Evolutionary conservation across 2,888 invertebrate genomes (phyloP).

Genomic region (Pardosa pseudoannulata): DNA sequence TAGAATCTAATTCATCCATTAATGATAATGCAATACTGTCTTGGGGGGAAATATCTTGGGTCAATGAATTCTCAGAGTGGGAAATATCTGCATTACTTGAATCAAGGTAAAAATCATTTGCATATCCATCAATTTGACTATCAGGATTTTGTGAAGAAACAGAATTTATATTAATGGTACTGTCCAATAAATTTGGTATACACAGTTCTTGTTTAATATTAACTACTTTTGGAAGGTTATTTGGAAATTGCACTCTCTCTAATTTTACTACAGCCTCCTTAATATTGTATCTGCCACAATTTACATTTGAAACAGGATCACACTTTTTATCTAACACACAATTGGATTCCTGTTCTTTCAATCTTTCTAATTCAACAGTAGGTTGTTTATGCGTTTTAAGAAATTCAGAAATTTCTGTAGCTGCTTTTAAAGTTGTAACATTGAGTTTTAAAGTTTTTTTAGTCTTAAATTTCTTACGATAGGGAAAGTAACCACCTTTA

Average conservation of each 20-base stretch:
- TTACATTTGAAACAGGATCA: too few relatives aligned
- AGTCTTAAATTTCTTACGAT: neutral
- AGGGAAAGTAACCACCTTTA: neutral
- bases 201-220: neutral
- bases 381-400: slow-evolving; percentile 35
- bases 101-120: neutral
- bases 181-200: too few relatives aligned
- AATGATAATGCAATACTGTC: too few relatives aligned
- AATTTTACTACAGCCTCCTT: slow-evolving; percentile 19
- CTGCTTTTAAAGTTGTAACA: slow-evolving; percentile 12
- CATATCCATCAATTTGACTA: neutral
- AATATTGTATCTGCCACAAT: too few relatives aligned
- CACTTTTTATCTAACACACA: neutral
- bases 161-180: too few relatives aligned
- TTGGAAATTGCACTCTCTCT: slow-evolving; percentile 3
- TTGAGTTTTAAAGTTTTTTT: neutral
- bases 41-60: too few relatives aligned
- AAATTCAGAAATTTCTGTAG: slow-evolving; percentile 29
- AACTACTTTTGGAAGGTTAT: neutral
- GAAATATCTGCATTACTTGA: neutral
- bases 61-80: neutral
- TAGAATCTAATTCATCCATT: neutral
- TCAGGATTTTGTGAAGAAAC: neutral
- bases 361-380: neutral
- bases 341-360: neutral